A percentile compares a stretch with the other conserved stretches of the same genome.
phyloP scores from a whole-genome alignment of 2,113 vertebrate genomes.

The Nasalis larvatus region DNA sequence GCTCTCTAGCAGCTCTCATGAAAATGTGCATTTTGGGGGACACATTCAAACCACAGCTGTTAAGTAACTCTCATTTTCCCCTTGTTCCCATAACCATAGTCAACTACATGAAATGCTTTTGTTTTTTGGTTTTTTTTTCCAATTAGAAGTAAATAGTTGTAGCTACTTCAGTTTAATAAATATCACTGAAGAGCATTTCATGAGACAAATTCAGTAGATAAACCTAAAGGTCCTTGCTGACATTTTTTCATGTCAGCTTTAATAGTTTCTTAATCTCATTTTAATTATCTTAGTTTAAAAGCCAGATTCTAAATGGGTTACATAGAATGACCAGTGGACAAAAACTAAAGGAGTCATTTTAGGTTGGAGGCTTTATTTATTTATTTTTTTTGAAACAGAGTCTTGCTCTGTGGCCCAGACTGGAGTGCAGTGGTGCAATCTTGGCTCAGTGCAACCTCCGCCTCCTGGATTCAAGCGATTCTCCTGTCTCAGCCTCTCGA shows the following conservation, averaged over 20 bases:
- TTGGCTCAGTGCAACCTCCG: too few relatives aligned
- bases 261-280: neutral
- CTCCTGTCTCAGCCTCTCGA: too few relatives aligned
- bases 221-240: neutral
- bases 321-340: neutral
- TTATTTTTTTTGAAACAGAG: too few relatives aligned
- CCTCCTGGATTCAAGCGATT: too few relatives aligned
- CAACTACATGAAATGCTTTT: neutral
- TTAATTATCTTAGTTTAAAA: neutral
- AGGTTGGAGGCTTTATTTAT: neutral
- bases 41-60: neutral
- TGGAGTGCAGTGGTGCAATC: too few relatives aligned
- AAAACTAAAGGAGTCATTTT: neutral
- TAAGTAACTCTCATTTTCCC: neutral
- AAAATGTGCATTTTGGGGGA: neutral
- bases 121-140: neutral
- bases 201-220: neutral
- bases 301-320: neutral
- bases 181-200: conserved; percentile 12
- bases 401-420: too few relatives aligned
- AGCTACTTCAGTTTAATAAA: conserved; percentile 36
- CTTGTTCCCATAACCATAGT: neutral
- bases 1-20: neutral
- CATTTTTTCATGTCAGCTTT: neutral
- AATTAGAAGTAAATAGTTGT: neutral